Base-by-base conservation (phyloP, 1,140 invertebrate genomes). In the Episyrphus balteatus region DNA sequence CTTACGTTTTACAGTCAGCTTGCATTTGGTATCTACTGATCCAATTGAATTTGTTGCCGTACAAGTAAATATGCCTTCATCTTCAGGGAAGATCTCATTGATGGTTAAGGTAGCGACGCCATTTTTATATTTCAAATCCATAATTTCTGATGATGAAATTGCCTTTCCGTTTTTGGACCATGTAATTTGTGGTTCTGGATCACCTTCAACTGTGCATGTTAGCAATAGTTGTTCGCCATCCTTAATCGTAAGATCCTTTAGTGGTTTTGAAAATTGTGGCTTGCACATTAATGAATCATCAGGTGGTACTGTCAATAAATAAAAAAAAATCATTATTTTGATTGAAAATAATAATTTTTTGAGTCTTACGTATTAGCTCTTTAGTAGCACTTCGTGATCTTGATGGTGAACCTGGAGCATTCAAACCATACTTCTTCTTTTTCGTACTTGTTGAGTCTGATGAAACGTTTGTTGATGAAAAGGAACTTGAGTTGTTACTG, bases 61-160 rank as follows among this genome's bases (percentile, higher is more conserved):
- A 61, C 92, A 92, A 7, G 79, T 75, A 62, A 92, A 95, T 47
- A 82, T 77, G 26, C 90, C 92, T 65, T 91, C 91, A 69, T 96
- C 92, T 73, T 94, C 91, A 2, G 90, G 91, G 75, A 91, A 94
- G 45, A 93, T 81, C 74, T 95, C 91, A 51, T 84, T 85, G 52
- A 95, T 94, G 15, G 81, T 81, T 15, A 95, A 70, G 32, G 82
- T 85, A 1, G 90, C 90, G 37, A 88, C 75, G 21, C 89, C 84
- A 59, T 85, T 87, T 65, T 88, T 88, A 63, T 94, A 94, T 71
- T 92, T 93, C 15, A 95, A 73, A 66, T 92, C 88, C 51, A 94
- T 77, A 26, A 92, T 83, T 70, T 92, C 83, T 0, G 83, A 86
- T 2, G 86, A 89, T 44, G 76, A 78, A 31, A 91, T 69, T 11